phyloP scores from a whole-genome alignment of 2,113 vertebrate genomes.

The Dunckerocampus dactyliophorus region DNA sequence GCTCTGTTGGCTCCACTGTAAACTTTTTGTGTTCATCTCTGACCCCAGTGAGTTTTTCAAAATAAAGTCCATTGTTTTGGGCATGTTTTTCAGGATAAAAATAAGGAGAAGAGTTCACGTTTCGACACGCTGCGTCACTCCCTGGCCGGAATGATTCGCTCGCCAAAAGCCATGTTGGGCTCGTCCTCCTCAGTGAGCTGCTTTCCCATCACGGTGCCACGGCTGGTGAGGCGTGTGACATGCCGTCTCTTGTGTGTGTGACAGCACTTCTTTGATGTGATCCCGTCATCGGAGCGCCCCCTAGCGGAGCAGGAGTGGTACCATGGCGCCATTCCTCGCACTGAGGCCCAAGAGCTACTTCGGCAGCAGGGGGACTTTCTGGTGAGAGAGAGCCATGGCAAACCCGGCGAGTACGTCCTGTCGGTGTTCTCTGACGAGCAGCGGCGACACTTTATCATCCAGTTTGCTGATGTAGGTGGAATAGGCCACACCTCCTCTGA shows the following conservation, averaged over 20 bases:
- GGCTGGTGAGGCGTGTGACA: no score
- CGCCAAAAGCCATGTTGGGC: slow-evolving; percentile 84
- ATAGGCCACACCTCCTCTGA: background rate
- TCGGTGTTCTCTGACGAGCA: slow-evolving; percentile 95
- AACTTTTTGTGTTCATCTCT: background rate
- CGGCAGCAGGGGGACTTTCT: slow-evolving; percentile 96
- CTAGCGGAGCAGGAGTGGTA: slow-evolving; percentile 95
- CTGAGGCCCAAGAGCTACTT: slow-evolving; percentile 93
- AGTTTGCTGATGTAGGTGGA: slow-evolving; percentile 85
- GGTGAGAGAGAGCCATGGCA: slow-evolving; percentile 95
- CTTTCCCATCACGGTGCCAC: background rate
- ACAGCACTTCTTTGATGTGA: slow-evolving; percentile 85
- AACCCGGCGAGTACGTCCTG: slow-evolving; percentile 98
- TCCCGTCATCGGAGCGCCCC: slow-evolving; percentile 86
- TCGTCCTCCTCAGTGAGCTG: slow-evolving; percentile 83
- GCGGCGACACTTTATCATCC: slow-evolving; percentile 97
- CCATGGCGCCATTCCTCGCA: slow-evolving; percentile 92
- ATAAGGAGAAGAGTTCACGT: slow-evolving; percentile 87
- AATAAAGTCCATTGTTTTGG: background rate
- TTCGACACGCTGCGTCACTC: slow-evolving; percentile 95
- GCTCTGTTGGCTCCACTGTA: slow-evolving; percentile 92
- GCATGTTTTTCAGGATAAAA: slow-evolving; percentile 78
- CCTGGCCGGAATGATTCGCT: slow-evolving; percentile 90
- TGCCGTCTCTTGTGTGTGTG: background rate
- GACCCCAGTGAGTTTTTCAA: background rate